A percentile compares a stretch with the other conserved stretches of the same genome.
Conservation (phyloP, 2,113 vertebrate genomes). For the Tringa solitaria region DNA sequence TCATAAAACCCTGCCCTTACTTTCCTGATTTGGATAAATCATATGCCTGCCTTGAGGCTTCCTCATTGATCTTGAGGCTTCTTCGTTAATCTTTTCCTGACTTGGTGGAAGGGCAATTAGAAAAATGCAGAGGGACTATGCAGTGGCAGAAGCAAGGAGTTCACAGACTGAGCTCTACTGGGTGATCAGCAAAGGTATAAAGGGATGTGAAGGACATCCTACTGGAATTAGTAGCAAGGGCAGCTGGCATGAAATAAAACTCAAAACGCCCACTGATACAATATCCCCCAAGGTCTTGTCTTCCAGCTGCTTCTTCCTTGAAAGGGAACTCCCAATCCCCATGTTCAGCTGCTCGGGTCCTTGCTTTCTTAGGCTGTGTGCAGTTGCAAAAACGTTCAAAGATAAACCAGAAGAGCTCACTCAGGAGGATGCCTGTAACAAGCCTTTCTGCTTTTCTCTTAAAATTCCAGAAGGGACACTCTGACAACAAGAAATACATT, state of each 20-base stretch:
- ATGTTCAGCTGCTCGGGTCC: not conserved
- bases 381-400: not conserved
- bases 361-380: not conserved
- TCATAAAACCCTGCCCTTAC: not conserved
- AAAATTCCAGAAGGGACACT: not conserved
- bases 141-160: not conserved
- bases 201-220: not conserved
- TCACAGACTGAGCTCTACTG: not conserved
- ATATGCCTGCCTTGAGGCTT: not conserved
- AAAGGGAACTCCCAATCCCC: not conserved
- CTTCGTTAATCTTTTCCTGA: not conserved
- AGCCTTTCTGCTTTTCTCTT: conserved; percentile 3
- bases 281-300: not conserved
- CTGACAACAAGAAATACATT: not conserved
- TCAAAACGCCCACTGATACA: not conserved
- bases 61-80: not conserved
- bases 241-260: not conserved
- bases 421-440: not conserved
- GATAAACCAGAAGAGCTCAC: not conserved
- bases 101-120: not conserved
- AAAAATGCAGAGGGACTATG: not conserved
- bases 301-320: not conserved
- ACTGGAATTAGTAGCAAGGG: not conserved
- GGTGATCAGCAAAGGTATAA: not conserved
- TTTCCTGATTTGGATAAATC: not conserved